These are phyloP conservation scores for Ctenodactylus gundi DNA, from an alignment of 2,113 vertebrate genomes.

Conservation along the genomic window DNA sequence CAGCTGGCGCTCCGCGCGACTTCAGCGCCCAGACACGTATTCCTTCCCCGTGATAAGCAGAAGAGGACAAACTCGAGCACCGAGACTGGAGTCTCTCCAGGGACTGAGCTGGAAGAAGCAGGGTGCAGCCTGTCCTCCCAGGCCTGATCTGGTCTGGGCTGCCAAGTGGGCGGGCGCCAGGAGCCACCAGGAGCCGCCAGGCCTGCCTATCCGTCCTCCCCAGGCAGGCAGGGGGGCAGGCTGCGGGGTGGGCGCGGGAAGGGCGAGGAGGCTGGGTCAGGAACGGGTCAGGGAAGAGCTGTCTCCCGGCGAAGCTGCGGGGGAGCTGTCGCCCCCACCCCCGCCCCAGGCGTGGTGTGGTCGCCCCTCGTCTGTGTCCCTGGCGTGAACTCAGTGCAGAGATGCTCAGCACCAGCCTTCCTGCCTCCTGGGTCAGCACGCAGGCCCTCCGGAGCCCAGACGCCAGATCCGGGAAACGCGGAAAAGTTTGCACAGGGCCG, in stretches of 20 bases:
- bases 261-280: slow-evolving; percentile 16
- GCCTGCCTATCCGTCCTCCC: slow-evolving; percentile 47
- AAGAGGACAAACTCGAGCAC: slow-evolving; percentile 42
- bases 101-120: slow-evolving; percentile 58
- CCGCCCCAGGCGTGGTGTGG: neutral
- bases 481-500: neutral
- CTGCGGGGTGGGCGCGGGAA: neutral
- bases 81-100: slow-evolving; percentile 63
- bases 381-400: neutral
- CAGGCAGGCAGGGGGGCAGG: neutral
- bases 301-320: neutral
- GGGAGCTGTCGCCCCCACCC: too few relatives aligned
- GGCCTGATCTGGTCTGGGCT: slow-evolving; percentile 54
- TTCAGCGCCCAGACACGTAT: neutral
- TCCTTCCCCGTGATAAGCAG: slow-evolving; percentile 43
- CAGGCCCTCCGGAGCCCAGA: neutral
- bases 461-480: neutral
- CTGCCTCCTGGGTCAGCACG: neutral
- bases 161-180: slow-evolving; percentile 63
- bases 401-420: neutral
- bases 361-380: neutral
- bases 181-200: slow-evolving; percentile 60
- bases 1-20: neutral
- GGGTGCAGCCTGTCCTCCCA: slow-evolving; percentile 68
- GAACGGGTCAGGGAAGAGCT: neutral